Evolutionary conservation across 2,888 invertebrate species (phyloP).

Genomic region (Drosophila picticornis): DNA sequence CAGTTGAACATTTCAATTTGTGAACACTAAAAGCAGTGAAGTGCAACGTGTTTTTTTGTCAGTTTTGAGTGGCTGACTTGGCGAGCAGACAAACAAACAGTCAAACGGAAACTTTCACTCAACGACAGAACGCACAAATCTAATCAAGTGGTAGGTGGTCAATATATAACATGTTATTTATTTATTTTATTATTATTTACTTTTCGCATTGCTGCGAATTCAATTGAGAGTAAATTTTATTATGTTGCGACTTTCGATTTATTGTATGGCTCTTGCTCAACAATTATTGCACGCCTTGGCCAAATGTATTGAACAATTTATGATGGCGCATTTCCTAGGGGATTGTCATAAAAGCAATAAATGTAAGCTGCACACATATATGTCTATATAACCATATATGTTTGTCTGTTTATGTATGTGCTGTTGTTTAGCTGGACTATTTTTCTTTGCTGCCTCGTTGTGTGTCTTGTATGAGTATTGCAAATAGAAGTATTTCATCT

Average conservation of each 20-base stretch:
- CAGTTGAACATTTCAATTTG: conserved; percentile 49
- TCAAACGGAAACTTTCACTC: conserved; percentile 5
- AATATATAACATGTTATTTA: conserved; percentile 31
- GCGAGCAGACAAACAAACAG: conserved; percentile 8
- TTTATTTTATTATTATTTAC: conserved; percentile 48
- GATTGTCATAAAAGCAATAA: conserved; percentile 60
- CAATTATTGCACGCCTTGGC: conserved; percentile 62
- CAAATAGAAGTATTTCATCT: conserved; percentile 60
- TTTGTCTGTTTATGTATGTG: not conserved
- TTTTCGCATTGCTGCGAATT: conserved; percentile 61
- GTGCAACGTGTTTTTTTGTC: conserved; percentile 42
- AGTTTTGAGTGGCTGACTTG: conserved; percentile 37
- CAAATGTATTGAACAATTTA: conserved; percentile 59
- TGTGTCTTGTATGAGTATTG: conserved; percentile 29
- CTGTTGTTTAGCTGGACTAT: not conserved
- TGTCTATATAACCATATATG: conserved; percentile 15
- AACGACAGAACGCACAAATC: conserved; percentile 54
- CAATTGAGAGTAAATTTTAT: conserved; percentile 67
- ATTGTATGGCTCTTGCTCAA: conserved; percentile 14
- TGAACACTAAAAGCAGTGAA: conserved; percentile 36
- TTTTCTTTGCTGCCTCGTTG: not conserved
- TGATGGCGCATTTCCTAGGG: conserved; percentile 64
- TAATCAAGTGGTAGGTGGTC: conserved; percentile 66
- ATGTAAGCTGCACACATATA: conserved; percentile 32
- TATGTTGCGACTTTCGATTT: conserved; percentile 42